Evolutionary conservation across 2,113 vertebrate genomes (phyloP).

Genomic region (Salminus brasiliensis): DNA sequence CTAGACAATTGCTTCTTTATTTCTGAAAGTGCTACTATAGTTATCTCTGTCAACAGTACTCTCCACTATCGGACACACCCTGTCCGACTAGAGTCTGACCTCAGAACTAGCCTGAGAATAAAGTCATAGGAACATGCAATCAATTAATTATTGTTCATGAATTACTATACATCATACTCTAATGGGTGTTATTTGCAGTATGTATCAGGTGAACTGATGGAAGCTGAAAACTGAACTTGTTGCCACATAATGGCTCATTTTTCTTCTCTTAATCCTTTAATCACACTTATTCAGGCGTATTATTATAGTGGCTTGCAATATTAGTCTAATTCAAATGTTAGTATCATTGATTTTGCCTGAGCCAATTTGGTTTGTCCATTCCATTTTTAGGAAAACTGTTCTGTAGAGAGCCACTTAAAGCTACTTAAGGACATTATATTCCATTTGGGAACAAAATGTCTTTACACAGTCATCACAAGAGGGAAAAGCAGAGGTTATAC

Average conservation of each 20-base stretch:
- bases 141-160: no score
- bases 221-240: neutral
- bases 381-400: neutral
- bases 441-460: conserved; percentile 32
- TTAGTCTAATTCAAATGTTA: neutral
- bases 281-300: neutral
- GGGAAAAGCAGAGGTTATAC: conserved; percentile 9
- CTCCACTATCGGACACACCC: no score
- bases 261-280: conserved; percentile 6
- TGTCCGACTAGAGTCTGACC: no score
- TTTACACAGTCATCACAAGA: conserved; percentile 20
- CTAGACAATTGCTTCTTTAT: neutral
- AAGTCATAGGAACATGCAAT: no score
- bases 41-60: neutral
- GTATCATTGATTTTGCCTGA: conserved; percentile 6
- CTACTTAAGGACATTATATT: conserved; percentile 29
- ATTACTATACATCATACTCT: neutral
- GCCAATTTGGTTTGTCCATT: conserved; percentile 20
- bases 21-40: neutral
- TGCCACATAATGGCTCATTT: neutral
- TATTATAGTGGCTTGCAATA: neutral
- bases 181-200: neutral
- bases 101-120: no score
- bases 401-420: conserved; percentile 34
- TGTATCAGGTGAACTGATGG: neutral